phyloP scores from a whole-genome alignment of 2,113 vertebrate genomes.

The Anolis sagrei region DNA sequence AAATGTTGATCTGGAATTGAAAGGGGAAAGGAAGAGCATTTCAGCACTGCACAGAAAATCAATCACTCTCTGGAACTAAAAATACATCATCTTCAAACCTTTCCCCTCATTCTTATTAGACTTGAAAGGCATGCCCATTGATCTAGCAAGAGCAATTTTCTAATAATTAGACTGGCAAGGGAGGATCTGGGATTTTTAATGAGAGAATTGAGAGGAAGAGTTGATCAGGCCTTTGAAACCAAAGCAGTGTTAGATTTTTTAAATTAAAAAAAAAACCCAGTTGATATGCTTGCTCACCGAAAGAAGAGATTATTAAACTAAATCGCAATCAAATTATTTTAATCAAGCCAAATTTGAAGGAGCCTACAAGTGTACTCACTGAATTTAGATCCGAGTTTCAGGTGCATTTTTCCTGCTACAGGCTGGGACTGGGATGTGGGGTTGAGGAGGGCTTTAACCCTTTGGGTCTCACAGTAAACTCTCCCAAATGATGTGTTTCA shows the following conservation, averaged over 20 bases:
- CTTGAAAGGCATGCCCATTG: constrained; percentile 60
- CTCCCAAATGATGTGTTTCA: background rate
- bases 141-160: constrained; percentile 63
- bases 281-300: background rate
- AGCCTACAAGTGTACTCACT: constrained; percentile 4
- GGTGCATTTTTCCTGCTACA: background rate
- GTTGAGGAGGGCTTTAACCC: background rate
- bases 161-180: constrained; percentile 59
- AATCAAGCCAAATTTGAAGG: background rate
- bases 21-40: constrained; percentile 39
- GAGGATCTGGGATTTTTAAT: constrained; percentile 39
- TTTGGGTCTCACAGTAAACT: too few species aligned
- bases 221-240: constrained; percentile 24
- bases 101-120: constrained; percentile 57
- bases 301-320: background rate
- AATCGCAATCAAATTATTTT: background rate
- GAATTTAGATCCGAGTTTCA: background rate
- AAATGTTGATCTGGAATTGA: constrained; percentile 45
- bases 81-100: constrained; percentile 64
- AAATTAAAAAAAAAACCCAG: background rate
- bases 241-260: constrained; percentile 16
- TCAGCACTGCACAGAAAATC: constrained; percentile 54
- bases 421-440: background rate
- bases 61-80: constrained; percentile 54
- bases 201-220: background rate